These are phyloP conservation scores for Sphaerodactylus townsendi DNA, from an alignment of 2,113 vertebrate species.

Conservation along the genomic window DNA sequence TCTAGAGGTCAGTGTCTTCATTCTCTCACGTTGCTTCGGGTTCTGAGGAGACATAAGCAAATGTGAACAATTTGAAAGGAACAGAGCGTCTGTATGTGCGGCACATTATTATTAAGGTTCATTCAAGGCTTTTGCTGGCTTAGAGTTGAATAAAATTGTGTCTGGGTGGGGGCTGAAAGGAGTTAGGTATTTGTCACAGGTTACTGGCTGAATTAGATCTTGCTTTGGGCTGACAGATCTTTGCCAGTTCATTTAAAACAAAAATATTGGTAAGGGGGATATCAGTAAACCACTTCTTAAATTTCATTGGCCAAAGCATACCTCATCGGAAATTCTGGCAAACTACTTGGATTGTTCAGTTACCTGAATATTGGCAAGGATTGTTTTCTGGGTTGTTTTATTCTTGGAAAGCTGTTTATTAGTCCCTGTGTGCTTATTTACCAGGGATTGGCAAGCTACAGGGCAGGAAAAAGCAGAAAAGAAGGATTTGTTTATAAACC, in stretches of 20 bases:
- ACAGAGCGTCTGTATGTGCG: neutral
- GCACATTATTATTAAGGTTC: neutral
- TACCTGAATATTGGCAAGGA: neutral
- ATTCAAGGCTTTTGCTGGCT: neutral
- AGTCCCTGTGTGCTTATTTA: neutral
- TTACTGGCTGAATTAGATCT: neutral
- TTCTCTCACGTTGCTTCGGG: neutral
- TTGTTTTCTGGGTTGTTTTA: neutral
- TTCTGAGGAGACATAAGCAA: neutral
- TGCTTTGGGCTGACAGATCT: neutral
- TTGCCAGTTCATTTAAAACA: too few relatives aligned
- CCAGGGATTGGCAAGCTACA: too few relatives aligned
- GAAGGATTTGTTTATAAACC: too few relatives aligned
- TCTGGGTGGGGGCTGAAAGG: neutral
- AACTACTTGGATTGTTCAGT: neutral
- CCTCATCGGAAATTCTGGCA: too few relatives aligned
- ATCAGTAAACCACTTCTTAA: too few relatives aligned
- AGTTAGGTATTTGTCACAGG: neutral
- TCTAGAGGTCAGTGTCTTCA: slow-evolving; percentile 86
- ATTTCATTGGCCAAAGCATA: too few relatives aligned
- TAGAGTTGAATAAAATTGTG: neutral
- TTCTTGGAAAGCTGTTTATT: neutral
- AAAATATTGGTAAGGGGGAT: too few relatives aligned
- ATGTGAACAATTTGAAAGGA: fast-evolving
- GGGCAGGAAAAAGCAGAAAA: too few relatives aligned